Conservation (phyloP, 2,797 vertebrate species). For the Austrolebias charrua region DNA sequence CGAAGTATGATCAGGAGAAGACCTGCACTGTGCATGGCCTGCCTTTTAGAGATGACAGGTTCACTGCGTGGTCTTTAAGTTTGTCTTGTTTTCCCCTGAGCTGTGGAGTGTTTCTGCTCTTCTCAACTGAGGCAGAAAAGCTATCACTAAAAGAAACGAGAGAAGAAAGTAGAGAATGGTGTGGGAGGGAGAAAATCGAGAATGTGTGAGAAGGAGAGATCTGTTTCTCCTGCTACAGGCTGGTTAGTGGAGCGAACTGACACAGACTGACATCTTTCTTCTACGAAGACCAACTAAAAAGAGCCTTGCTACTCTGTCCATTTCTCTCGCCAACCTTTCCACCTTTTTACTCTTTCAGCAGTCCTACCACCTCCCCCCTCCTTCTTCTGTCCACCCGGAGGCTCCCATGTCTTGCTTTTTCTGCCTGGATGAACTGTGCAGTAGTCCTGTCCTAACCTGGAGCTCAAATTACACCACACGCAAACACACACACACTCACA, state of each 20-base stretch:
- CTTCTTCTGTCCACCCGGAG: conserved; percentile 47
- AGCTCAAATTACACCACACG: conserved; percentile 65
- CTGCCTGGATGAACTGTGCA: conserved; percentile 67
- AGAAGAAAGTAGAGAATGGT: conserved; percentile 56
- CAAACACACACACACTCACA: conserved; percentile 30
- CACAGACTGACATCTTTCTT: conserved; percentile 78
- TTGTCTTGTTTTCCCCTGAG: conserved; percentile 64
- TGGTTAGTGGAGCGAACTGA: conserved; percentile 74
- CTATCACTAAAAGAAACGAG: conserved; percentile 65
- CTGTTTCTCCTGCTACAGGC: conserved; percentile 71
- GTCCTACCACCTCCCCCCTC: conserved; percentile 21
- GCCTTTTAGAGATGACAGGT: conserved; percentile 61
- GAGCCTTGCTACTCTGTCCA: conserved; percentile 59
- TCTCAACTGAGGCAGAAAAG: conserved; percentile 70
- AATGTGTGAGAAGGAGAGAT: conserved; percentile 59
- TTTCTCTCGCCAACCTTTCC: conserved; percentile 35
- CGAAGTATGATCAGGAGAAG: conserved; percentile 55
- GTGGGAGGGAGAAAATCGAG: conserved; percentile 55
- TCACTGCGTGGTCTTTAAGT: conserved; percentile 62
- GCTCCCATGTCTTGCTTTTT: conserved; percentile 71
- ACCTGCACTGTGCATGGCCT: conserved; percentile 46
- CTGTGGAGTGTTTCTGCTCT: conserved; percentile 57
- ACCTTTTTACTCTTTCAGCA: conserved; percentile 42
- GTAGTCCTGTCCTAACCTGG: conserved; percentile 58
- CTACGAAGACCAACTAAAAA: conserved; percentile 65